Conservation (phyloP, 1,140 invertebrate genomes). For the Helicoverpa zea region DNA sequence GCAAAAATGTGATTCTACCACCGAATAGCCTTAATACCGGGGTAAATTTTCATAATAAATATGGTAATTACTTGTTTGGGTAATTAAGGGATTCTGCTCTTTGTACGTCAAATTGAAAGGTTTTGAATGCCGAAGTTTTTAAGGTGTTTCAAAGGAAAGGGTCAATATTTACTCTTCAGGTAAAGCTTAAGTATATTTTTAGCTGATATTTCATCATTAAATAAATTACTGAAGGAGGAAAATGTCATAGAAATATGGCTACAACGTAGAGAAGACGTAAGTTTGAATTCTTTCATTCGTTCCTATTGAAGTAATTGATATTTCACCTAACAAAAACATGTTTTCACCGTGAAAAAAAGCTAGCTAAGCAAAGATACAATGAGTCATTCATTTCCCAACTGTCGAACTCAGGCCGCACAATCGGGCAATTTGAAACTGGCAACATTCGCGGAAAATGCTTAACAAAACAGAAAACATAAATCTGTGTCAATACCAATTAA, state of each 20-base stretch:
- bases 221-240: neutral
- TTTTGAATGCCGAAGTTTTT: slow-evolving; percentile 22
- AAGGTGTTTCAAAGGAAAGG: slow-evolving; percentile 30
- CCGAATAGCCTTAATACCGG: slow-evolving; percentile 25
- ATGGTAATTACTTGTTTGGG: slow-evolving; percentile 41
- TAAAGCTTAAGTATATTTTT: slow-evolving; percentile 1
- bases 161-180: slow-evolving; percentile 17
- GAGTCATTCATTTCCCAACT: slow-evolving; percentile 27
- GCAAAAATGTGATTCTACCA: slow-evolving; percentile 32
- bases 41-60: slow-evolving; percentile 38
- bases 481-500: slow-evolving; percentile 60
- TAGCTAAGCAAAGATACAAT: slow-evolving; percentile 16
- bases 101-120: slow-evolving; percentile 31
- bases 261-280: too few relatives aligned
- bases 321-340: too few relatives aligned
- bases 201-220: neutral
- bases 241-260: neutral
- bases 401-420: slow-evolving; percentile 31
- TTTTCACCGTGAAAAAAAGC: neutral
- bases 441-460: slow-evolving; percentile 47
- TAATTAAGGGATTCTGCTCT: slow-evolving; percentile 34
- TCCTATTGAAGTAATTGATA: too few relatives aligned
- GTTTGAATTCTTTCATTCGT: too few relatives aligned
- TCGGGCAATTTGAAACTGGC: slow-evolving; percentile 29
- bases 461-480: slow-evolving; percentile 58